A percentile compares a stretch with the other conserved stretches of the same genome.
Evolutionary conservation across 2,113 vertebrate genomes (phyloP).

Genomic region (Aix galericulata): DNA sequence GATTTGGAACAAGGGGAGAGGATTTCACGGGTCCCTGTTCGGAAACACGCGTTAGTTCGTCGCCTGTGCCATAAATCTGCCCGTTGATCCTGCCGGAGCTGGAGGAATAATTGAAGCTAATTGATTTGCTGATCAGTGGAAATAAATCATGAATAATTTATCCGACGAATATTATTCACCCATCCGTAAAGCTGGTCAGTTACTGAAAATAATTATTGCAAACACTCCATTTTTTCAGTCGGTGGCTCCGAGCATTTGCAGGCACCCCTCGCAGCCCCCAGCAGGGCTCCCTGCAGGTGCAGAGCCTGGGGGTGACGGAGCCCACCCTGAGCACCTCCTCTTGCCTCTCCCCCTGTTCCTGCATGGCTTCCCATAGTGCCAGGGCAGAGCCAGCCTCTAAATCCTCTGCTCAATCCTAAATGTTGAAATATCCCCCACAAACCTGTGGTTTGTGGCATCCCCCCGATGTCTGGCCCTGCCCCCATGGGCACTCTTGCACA

Average conservation of each 20-base stretch:
- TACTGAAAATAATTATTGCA: conserved; percentile 47
- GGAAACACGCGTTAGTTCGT: background rate
- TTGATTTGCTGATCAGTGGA: conserved; percentile 64
- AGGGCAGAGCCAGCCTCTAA: background rate
- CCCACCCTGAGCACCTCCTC: background rate
- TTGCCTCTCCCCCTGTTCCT: background rate
- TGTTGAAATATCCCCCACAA: background rate
- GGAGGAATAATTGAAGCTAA: conserved; percentile 56
- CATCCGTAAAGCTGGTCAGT: conserved; percentile 43
- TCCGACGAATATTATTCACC: conserved; percentile 11
- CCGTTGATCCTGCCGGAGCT: background rate
- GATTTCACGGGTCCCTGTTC: background rate
- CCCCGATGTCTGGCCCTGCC: background rate
- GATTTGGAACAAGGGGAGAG: background rate
- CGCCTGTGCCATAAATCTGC: conserved; percentile 33
- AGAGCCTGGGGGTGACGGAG: no score
- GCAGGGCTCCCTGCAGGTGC: background rate
- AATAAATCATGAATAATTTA: conserved; percentile 63
- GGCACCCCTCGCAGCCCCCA: background rate
- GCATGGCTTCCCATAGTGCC: background rate
- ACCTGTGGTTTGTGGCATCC: background rate
- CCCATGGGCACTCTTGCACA: background rate
- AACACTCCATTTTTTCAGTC: conserved; percentile 11
- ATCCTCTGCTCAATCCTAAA: background rate
- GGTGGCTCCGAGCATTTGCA: background rate